Base-by-base conservation (phyloP, 2,113 vertebrate species). In the Gnathonemus longibarbis region DNA sequence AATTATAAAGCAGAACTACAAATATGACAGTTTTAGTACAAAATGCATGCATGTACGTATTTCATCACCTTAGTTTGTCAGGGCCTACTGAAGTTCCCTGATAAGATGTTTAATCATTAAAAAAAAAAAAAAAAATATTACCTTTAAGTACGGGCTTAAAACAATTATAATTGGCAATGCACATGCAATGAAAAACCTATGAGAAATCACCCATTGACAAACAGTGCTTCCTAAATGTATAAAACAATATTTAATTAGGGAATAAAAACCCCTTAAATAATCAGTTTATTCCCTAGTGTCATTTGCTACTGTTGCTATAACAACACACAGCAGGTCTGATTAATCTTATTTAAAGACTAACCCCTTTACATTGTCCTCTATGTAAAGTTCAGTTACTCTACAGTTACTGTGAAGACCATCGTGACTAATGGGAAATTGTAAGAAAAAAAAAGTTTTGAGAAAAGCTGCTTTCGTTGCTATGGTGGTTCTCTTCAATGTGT, bases 231-330 rank as follows among this genome's bases (percentile, higher is more conserved):
- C 88, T 19, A 39, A 42, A 21, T 89, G 2, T 19, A 85, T 56
- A 39, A 48, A 84, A 88, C 66, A 62, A 89, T 93, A 89, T 89
- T 91, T 93, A 91, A 93, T 94, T 93, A 91, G 88, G n/a, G 93
- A 92, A 91, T 35, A 42, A 91, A 91, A 92, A 91, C 49, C 27
- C 90, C 90, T 90, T 90, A 89, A 92, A 93, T 93, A 93, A 91
- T 19, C 56, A 2, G 91, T 91, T 92, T 90, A 92, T 94, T 93
- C 90, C 93, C 92, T 88, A 50, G 90, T 77, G 88, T 92, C 90
- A 93, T 92, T 90, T 92, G 90, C 92, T 92, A 53, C 85, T 91
- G 10, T 70, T 62, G 39, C 58, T 70, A 31, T 88, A 88, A 88
- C 39, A 52, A 74, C 48, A 46, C 48, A 80, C 27, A 39, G 49